phyloP scores from a whole-genome alignment of 35 echinoderm and acorn worm species.

The Hemicentrotus pulcherrimus region DNA sequence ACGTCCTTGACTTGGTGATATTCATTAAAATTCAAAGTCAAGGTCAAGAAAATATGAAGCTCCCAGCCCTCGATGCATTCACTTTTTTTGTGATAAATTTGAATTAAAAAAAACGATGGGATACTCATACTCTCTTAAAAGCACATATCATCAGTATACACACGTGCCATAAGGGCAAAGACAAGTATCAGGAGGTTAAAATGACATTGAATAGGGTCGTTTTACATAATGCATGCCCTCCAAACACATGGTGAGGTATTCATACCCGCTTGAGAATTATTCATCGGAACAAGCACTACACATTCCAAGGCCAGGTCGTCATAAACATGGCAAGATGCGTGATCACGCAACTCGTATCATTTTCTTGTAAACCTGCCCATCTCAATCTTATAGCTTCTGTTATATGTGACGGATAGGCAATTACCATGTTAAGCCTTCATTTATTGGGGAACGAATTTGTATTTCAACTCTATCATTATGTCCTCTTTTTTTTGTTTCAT shows the following conservation, averaged over 20 bases:
- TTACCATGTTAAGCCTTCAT: background rate
- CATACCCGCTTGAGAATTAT: background rate
- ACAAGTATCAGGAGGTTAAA: background rate
- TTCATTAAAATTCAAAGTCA: too few relatives aligned
- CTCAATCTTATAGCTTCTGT: background rate
- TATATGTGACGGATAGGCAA: background rate
- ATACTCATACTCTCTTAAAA: background rate
- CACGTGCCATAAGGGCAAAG: background rate
- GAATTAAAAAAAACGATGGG: background rate
- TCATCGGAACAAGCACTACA: background rate
- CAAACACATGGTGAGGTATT: slow-evolving; percentile 1
- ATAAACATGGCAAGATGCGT: background rate
- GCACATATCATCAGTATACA: background rate
- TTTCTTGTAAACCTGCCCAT: background rate
- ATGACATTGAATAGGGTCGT: background rate
- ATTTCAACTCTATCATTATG: too few relatives aligned
- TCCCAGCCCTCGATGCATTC: too few relatives aligned
- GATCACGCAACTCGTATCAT: background rate
- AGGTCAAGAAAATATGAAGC: too few relatives aligned
- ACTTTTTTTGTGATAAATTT: too few relatives aligned
- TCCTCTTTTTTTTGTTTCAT: too few relatives aligned
- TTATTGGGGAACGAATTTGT: background rate
- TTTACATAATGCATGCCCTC: background rate
- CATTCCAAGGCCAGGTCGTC: background rate
- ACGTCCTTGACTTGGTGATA: too few relatives aligned